phyloP scores from a whole-genome alignment of 2,113 vertebrate species.

The Panthera tigris region DNA sequence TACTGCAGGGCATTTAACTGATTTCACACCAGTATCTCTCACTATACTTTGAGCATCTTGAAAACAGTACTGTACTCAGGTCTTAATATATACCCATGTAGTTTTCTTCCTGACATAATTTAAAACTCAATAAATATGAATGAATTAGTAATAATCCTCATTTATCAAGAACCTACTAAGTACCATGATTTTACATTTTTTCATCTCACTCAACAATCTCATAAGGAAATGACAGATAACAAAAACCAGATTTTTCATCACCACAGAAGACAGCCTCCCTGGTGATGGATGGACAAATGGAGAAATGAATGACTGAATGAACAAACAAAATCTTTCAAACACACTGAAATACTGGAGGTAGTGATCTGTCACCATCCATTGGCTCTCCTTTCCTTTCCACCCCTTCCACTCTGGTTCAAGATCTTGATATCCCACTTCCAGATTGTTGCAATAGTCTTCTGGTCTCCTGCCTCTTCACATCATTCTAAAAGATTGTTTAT shows the following conservation, averaged over 20 bases:
- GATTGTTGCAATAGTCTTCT: background rate
- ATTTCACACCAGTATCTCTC: background rate
- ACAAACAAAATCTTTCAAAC: background rate
- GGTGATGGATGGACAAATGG: background rate
- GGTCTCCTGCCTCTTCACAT: background rate
- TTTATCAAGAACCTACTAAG: background rate
- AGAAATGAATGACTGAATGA: background rate
- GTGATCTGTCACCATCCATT: background rate
- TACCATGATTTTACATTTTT: background rate
- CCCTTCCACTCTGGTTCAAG: background rate
- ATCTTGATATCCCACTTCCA: background rate
- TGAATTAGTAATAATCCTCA: background rate
- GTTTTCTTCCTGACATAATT: background rate
- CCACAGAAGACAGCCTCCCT: background rate
- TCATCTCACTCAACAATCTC: background rate
- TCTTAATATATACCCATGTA: background rate
- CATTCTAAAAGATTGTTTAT: background rate
- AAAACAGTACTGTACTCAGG: background rate
- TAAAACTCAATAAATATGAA: conserved; percentile 34
- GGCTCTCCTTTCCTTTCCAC: background rate
- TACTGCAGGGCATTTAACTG: background rate
- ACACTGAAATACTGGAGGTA: background rate
- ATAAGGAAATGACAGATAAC: background rate
- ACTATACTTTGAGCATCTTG: background rate
- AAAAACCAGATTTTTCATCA: background rate